Base-by-base conservation (phyloP, 2,888 invertebrate species). In the Drepana falcataria region DNA sequence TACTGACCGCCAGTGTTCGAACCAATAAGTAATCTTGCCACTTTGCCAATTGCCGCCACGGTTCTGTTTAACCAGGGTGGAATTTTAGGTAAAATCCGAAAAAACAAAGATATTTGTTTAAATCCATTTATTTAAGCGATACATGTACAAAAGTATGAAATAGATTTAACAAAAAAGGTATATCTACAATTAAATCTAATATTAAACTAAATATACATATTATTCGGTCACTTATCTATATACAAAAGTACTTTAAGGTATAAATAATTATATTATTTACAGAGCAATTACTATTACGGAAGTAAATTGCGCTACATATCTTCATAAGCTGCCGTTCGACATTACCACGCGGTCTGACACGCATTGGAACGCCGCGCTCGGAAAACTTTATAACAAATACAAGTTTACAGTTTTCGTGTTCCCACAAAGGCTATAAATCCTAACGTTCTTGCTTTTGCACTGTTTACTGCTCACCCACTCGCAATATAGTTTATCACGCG, bases 221-320 rank as follows among this genome's bases (percentile, higher is more conserved):
- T 59, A 61, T 58, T 58, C 58, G 58, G 61, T 58, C 52, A 54
- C 55, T 55, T 62, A 64, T 64, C 56, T 83, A 85, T 86, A 71
- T 83, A 84, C 81, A 85, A 67, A 64, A 68, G 65, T 69, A 69
- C 73, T 71, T 73, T 74, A 78, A 21, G 73, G 75, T 68, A 79
- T 83, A 83, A 83, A 83, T 84, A 75, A 72, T 70, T 77, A 75
- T 34, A 51, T 51, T 87, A 87, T 88, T 83, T 88, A 88, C 87
- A 88, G 76, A 76, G 73, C 73, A 73, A 69, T 71, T 68, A 68
- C 66, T 69, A 64, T 67, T 64, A 67, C 71, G 55, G 62, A 58
- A 63, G 62, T 73, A 66, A 68, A 71, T 68, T 75, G 68, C 65
- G 59, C 48, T 67, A 64, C 67, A 63, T 69, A 59, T 67, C 59